Conservation (phyloP, 1,140 invertebrate genomes). For the Drosophila sucinea region DNA sequence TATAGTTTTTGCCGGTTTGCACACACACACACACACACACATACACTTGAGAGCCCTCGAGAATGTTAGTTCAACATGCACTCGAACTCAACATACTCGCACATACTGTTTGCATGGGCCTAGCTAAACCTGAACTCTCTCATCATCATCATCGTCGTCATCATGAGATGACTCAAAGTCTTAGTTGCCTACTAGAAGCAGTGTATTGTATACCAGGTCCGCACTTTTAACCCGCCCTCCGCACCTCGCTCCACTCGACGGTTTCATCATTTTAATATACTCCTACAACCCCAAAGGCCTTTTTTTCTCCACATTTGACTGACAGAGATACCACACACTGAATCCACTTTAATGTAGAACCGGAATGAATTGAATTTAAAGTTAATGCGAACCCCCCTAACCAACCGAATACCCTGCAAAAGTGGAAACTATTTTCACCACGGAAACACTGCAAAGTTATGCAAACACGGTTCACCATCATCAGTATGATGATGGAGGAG, state of each 20-base stretch:
- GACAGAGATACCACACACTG: too few relatives aligned
- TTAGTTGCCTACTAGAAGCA: slow-evolving; percentile 32
- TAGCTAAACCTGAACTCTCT: slow-evolving; percentile 48
- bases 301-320: not conserved
- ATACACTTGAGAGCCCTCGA: slow-evolving; percentile 68
- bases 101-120: slow-evolving; percentile 58
- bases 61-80: slow-evolving; percentile 80
- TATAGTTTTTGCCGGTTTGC: slow-evolving; percentile 52
- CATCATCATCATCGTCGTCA: slow-evolving; percentile 18
- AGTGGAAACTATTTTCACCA: not conserved
- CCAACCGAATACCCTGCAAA: not conserved
- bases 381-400: not conserved
- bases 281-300: not conserved
- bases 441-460: slow-evolving; percentile 7
- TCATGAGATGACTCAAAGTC: slow-evolving; percentile 28
- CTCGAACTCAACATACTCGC: slow-evolving; percentile 61
- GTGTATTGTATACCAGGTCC: slow-evolving; percentile 20
- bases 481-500: too few relatives aligned
- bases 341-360: too few relatives aligned
- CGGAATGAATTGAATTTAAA: too few relatives aligned
- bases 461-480: slow-evolving; percentile 7
- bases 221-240: slow-evolving; percentile 10
- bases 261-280: slow-evolving; percentile 72
- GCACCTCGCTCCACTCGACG: slow-evolving; percentile 50
- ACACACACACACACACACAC: slow-evolving; percentile 25